phyloP scores from a whole-genome alignment of 2,113 vertebrate species.

The Ia io region DNA sequence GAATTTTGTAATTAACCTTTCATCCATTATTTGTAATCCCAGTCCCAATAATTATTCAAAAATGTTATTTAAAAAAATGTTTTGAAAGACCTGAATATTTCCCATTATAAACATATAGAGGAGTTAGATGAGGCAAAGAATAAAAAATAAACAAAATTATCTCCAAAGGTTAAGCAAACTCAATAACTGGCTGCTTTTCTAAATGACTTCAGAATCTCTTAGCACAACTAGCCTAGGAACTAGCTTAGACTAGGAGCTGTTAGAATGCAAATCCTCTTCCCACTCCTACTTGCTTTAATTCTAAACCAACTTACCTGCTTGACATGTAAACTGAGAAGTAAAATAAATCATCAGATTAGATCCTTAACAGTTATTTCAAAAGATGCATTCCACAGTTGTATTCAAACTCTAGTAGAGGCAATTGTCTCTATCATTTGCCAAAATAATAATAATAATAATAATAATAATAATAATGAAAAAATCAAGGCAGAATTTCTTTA shows the following conservation, averaged over 20 bases:
- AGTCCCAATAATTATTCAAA: slow-evolving; percentile 58
- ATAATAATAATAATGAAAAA: background rate
- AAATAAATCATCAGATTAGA: background rate
- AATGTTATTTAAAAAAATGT: slow-evolving; percentile 56
- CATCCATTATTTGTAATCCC: slow-evolving; percentile 61
- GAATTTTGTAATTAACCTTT: slow-evolving; percentile 68
- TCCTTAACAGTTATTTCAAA: background rate
- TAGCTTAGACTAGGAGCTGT: background rate
- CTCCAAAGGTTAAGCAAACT: slow-evolving; percentile 45
- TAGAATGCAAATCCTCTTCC: background rate
- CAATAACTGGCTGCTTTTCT: background rate
- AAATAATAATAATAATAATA: background rate
- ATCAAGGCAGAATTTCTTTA: background rate
- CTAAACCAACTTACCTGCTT: background rate
- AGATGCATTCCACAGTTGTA: background rate
- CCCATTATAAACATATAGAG: slow-evolving; percentile 29
- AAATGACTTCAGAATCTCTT: background rate
- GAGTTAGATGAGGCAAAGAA: slow-evolving; percentile 11
- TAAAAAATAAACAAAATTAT: slow-evolving; percentile 22
- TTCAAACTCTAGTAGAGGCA: background rate
- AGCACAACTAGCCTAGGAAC: background rate
- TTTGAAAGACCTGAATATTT: slow-evolving; percentile 43
- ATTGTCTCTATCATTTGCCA: background rate
- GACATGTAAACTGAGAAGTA: background rate
- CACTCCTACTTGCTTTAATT: background rate